Evolutionary conservation across 1,140 invertebrate genomes (phyloP).

Genomic region (Orchesella cincta): DNA sequence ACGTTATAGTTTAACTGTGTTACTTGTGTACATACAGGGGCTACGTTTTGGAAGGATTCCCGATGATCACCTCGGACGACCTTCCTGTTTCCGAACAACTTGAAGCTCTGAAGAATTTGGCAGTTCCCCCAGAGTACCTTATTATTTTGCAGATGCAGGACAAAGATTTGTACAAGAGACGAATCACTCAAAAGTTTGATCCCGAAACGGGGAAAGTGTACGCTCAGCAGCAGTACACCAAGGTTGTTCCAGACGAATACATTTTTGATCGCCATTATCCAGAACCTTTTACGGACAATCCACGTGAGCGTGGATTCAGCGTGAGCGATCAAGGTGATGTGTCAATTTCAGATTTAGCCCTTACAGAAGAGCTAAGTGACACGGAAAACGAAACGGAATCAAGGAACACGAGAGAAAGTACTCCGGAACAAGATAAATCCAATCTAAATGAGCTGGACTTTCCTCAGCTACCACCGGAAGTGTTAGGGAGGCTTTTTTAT

Average conservation of each 20-base stretch:
- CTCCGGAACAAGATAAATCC: not conserved
- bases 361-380: not conserved
- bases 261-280: not conserved
- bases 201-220: slow-evolving; percentile 33
- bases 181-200: slow-evolving; percentile 43
- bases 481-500: slow-evolving; percentile 37
- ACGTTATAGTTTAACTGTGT: not conserved
- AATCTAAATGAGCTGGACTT: slow-evolving; percentile 20
- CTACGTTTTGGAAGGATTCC: slow-evolving; percentile 44
- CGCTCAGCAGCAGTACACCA: slow-evolving; percentile 4
- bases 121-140: slow-evolving; percentile 34
- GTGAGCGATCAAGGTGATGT: not conserved
- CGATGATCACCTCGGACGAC: slow-evolving; percentile 38
- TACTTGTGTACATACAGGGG: slow-evolving; percentile 40
- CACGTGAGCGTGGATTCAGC: too few species aligned
- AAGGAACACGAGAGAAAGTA: not conserved
- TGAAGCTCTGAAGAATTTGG: slow-evolving; percentile 31
- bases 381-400: not conserved
- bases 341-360: not conserved
- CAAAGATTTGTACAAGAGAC: slow-evolving; percentile 40
- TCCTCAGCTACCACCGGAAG: slow-evolving; percentile 12
- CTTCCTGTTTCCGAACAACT: slow-evolving; percentile 31
- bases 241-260: not conserved
- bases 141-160: slow-evolving; percentile 48
- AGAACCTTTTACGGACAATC: not conserved